These are phyloP conservation scores for Zaprionus inermis DNA, from an alignment of 1,140 invertebrate genomes.

Conservation along the genomic window DNA sequence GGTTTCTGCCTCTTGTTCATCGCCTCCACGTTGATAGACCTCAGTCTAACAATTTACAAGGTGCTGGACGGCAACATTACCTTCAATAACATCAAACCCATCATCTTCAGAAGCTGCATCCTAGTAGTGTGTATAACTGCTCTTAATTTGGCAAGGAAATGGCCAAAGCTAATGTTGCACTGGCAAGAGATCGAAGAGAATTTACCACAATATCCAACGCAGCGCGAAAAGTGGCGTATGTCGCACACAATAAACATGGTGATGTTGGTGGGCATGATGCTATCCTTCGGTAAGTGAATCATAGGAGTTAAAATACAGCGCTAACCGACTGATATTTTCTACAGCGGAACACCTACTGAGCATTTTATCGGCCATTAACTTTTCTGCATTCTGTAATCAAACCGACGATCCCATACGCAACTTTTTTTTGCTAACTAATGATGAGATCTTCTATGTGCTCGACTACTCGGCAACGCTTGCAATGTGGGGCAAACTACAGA, in stretches of 20 bases:
- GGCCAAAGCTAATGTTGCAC: slow-evolving; percentile 75
- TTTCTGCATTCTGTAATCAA: slow-evolving; percentile 60
- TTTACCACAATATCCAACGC: slow-evolving; percentile 66
- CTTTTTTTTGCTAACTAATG: slow-evolving; percentile 67
- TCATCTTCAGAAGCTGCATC: slow-evolving; percentile 71
- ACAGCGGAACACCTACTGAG: slow-evolving; percentile 75
- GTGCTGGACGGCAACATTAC: slow-evolving; percentile 64
- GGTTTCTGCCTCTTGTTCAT: slow-evolving; percentile 62
- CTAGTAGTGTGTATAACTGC: slow-evolving; percentile 54
- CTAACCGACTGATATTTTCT: background rate
- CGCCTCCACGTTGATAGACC: slow-evolving; percentile 35
- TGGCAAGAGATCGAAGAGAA: slow-evolving; percentile 72
- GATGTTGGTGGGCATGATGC: slow-evolving; percentile 73
- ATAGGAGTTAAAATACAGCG: background rate
- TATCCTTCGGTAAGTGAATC: slow-evolving; percentile 63
- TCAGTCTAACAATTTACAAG: slow-evolving; percentile 58
- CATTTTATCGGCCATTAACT: slow-evolving; percentile 69
- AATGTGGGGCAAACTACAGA: slow-evolving; percentile 70
- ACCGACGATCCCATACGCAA: slow-evolving; percentile 72
- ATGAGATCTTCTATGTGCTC: slow-evolving; percentile 69
- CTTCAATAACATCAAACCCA: slow-evolving; percentile 75
- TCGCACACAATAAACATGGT: slow-evolving; percentile 71
- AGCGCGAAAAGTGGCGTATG: slow-evolving; percentile 65
- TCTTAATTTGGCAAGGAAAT: slow-evolving; percentile 66
- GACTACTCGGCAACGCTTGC: slow-evolving; percentile 59